Evolutionary conservation across 2,888 invertebrate species (phyloP), one percentile per base, ranked within the genome.

Genomic region (Chymomyza amoena): DNA sequence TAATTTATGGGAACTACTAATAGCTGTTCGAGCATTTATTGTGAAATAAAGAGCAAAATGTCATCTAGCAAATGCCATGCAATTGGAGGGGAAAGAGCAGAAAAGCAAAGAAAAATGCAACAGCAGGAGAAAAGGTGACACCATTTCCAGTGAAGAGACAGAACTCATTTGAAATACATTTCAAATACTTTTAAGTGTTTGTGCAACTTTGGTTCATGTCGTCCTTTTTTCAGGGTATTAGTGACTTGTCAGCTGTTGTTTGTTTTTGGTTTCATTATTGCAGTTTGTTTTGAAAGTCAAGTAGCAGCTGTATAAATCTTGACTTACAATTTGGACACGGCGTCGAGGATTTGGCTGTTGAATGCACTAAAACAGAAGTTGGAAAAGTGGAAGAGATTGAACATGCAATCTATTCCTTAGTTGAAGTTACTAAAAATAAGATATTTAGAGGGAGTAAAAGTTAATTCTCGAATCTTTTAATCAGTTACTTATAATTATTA

Each of bases 1-100:
- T 68, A 84, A 77, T 80, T 85, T 83, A 84, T 81, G 78, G 69
- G 79, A 69, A 64, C 64, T 69, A 57, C 79, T 85, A 87, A 84
- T 87, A 80, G 83, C 86, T 76, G 76, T 82, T 78, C 75, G 10
- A 57, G 57, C 74, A 75, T 74, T 78, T 64, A 54, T 61, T 66
- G 10, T 45, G 39, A 45, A 45, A 45, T 45, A 45, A 45, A 13
- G 39, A 10, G 39, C 54, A 54, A 54, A 51, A 54, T 18, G 20
- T 54, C 54, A 54, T 20, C 54, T 18, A 54, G 54, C 16, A 16
- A 54, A 18, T 54, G 54, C 9, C 39, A 45, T 13, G 13, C 13
- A 13, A 13, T 45, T 45, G 32, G 32, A 28, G 32, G 32, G 2
- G 32, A 6, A 32, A 32, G 6, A 51, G 13, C 51, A 1, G 2